Base-by-base conservation (phyloP, 2,888 invertebrate genomes). In the Ephialtes manifestator region DNA sequence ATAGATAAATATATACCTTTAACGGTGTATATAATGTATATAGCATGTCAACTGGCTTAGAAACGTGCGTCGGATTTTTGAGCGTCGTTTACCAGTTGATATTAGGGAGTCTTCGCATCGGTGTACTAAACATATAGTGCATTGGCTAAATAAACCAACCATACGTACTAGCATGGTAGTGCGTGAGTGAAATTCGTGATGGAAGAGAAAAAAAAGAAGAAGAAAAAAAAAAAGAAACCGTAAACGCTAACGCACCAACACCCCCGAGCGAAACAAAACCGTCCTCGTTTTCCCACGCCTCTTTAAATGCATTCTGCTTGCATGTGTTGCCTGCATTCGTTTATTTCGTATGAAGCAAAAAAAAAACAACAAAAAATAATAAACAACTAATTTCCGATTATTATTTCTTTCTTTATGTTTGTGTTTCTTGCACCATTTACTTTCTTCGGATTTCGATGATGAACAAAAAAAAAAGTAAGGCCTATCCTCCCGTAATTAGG, bases 401-500 rank as follows among this genome's bases (percentile, higher is more conserved):
- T 96, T 96, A 96, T 95, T 96, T 96, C 96, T 96, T 96, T 96
- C 96, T 95, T 96, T 94, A 94, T 94, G 95, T 95, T 95, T 96
- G 95, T 94, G 94, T 95, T 94, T 91, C 94, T 93, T 94, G 94
- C 95, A 94, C 94, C 94, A 93, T 94, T 95, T 96, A 95, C 95
- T 95, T 96, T 95, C 95, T 95, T 96, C 96, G 95, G 95, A 95
- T 96, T 96, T 93, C 86, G 89, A 89, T 88, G 88, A 89, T 88
- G 88, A 89, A 86, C 85, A 88, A 87, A 85, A 58, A 85, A 89
- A 79, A 85, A 85, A 90, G 91, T 91, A 92, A 96, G 97, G 97
- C 96, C 96, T 96, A 96, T 96, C 96, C 96, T 95, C 95, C 96
- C 95, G 96, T 96, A 96, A 96, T 96, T 96, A 96, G 95, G 95